Percentiles rank a stretch among this genome's conserved stretches.
phyloP scores from a whole-genome alignment of 2,797 vertebrate genomes.

The Thaleichthys pacificus region DNA sequence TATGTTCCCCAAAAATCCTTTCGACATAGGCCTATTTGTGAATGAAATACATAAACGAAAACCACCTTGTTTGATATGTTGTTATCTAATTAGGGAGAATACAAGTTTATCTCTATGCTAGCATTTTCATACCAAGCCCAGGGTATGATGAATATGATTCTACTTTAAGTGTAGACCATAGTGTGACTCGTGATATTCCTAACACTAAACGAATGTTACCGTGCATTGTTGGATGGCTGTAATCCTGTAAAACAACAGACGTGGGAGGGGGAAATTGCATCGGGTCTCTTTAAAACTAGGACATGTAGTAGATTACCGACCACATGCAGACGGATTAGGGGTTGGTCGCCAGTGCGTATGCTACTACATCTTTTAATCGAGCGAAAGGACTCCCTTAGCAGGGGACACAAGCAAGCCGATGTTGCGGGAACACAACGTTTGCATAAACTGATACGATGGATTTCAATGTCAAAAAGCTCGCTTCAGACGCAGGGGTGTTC shows the following conservation, averaged over 20 bases:
- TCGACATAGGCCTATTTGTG: too few relatives aligned
- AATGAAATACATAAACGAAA: too few relatives aligned
- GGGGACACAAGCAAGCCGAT: slow-evolving; percentile 35
- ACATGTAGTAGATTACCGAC: slow-evolving; percentile 53
- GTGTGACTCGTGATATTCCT: too few relatives aligned
- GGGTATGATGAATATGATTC: too few relatives aligned
- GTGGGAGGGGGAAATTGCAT: neutral
- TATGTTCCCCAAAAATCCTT: too few relatives aligned
- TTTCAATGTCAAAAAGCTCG: slow-evolving; percentile 96
- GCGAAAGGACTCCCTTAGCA: too few relatives aligned
- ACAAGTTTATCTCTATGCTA: too few relatives aligned
- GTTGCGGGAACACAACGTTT: slow-evolving; percentile 33
- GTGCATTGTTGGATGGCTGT: neutral
- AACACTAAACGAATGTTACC: neutral
- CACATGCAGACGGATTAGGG: slow-evolving; percentile 47
- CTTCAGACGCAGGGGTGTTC: slow-evolving; percentile 91
- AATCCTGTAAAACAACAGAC: too few relatives aligned
- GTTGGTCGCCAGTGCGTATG: neutral
- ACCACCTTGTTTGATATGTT: too few relatives aligned
- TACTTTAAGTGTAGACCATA: too few relatives aligned
- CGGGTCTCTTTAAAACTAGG: slow-evolving; percentile 66
- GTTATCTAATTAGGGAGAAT: too few relatives aligned
- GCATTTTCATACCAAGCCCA: too few relatives aligned
- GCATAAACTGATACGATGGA: slow-evolving; percentile 77
- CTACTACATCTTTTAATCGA: neutral